Percentiles rank a stretch among this genome's conserved stretches.
Conservation (phyloP, 2,888 invertebrate genomes). For the Cordylochernes scorpioides region DNA sequence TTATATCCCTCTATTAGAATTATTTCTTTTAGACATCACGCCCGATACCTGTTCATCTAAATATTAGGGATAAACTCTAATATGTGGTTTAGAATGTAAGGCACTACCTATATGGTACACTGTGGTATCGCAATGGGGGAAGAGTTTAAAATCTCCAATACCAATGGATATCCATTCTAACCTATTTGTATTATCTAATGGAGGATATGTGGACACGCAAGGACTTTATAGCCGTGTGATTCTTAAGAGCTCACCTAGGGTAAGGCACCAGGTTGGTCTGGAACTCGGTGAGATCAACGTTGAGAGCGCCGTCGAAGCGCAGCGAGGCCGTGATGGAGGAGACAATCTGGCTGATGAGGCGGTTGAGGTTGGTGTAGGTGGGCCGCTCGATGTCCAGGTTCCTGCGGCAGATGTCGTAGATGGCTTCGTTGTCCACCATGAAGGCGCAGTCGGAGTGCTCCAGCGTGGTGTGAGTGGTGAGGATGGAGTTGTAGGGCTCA, state of each 20-base stretch:
- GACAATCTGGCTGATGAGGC: conserved; percentile 77
- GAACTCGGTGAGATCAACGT: conserved; percentile 58
- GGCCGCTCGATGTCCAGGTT: conserved; percentile 57
- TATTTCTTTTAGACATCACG: no score
- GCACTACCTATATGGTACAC: no score
- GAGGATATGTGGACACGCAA: no score
- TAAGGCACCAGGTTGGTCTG: conserved; percentile 64
- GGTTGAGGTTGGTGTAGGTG: conserved; percentile 59
- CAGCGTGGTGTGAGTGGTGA: conserved; percentile 16
- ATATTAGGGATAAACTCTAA: no score
- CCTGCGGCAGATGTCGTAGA: conserved; percentile 66
- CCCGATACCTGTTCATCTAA: no score
- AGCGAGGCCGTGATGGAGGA: conserved; percentile 23
- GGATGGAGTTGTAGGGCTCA: conserved; percentile 84
- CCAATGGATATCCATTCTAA: no score
- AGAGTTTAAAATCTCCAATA: no score
- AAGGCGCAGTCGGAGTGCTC: conserved; percentile 19
- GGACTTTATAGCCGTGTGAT: no score
- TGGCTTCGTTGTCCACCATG: conserved; percentile 72
- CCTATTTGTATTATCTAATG: no score
- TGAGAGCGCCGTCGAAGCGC: conserved; percentile 43
- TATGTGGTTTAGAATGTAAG: no score
- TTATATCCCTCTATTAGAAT: no score
- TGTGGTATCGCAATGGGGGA: no score
- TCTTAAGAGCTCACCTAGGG: conserved; percentile 38